Percentiles rank a stretch among this genome's conserved stretches.
These are phyloP conservation scores for Clarias fuscus DNA, from an alignment of 2,797 vertebrate species.

Conservation along the genomic window DNA sequence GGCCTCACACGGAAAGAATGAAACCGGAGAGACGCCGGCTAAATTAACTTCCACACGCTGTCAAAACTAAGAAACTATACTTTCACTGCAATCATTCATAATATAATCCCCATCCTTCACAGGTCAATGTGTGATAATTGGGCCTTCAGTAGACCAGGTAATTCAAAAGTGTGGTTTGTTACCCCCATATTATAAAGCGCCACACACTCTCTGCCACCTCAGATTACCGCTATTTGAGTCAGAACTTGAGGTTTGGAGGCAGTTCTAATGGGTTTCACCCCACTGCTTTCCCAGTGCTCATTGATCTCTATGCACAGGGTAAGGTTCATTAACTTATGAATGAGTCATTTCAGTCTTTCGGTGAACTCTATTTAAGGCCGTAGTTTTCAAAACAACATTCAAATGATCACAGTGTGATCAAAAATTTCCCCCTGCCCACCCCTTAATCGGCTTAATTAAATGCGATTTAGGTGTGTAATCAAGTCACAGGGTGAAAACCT, in stretches of 20 bases:
- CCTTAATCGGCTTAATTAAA: slow-evolving; percentile 18
- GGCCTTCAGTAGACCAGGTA: slow-evolving; percentile 74
- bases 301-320: slow-evolving; percentile 62
- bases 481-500: slow-evolving; percentile 19
- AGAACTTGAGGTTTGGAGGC: slow-evolving; percentile 53
- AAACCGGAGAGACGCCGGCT: slow-evolving; percentile 36
- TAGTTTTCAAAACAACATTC: slow-evolving; percentile 28
- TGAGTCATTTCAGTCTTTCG: slow-evolving; percentile 43
- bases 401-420: slow-evolving; percentile 22
- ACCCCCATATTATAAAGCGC: slow-evolving; percentile 57
- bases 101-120: slow-evolving; percentile 73
- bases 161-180: slow-evolving; percentile 70
- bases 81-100: slow-evolving; percentile 71
- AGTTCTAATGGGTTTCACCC: slow-evolving; percentile 58
- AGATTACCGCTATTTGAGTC: slow-evolving; percentile 56
- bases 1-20: slow-evolving; percentile 40
- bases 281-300: slow-evolving; percentile 54
- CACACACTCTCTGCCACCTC: slow-evolving; percentile 44
- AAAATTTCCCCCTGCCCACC: background rate
- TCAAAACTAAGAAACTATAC: slow-evolving; percentile 60
- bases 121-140: slow-evolving; percentile 70
- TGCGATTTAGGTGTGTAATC: slow-evolving; percentile 22
- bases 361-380: slow-evolving; percentile 1
- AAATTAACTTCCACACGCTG: slow-evolving; percentile 53
- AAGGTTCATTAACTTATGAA: slow-evolving; percentile 59